These are phyloP conservation scores for Leptinotarsa undecemlineata DNA, from an alignment of 1,140 invertebrate species.

Conservation along the genomic window DNA sequence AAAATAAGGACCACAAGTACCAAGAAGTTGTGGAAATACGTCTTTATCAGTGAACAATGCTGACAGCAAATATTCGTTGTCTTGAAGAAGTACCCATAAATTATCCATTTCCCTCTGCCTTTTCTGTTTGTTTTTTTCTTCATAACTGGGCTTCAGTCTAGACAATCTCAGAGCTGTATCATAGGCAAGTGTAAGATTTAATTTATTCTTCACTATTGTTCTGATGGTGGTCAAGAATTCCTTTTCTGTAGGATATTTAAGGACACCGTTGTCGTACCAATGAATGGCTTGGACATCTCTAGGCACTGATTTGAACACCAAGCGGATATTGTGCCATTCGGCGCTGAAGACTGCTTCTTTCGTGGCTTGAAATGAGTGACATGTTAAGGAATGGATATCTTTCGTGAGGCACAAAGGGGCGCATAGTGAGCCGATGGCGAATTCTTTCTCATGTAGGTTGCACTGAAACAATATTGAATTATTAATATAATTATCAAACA, in stretches of 20 bases:
- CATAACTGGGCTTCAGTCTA: conserved; percentile 54
- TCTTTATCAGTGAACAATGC: conserved; percentile 62
- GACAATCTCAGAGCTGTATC: conserved; percentile 57
- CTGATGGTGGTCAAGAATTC: conserved; percentile 60
- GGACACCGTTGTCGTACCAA: conserved; percentile 58
- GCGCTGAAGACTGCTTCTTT: conserved; percentile 65
- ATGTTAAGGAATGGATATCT: conserved; percentile 60
- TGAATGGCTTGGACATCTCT: conserved; percentile 50
- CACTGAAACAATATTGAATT: conserved; percentile 58
- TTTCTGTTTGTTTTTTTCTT: conserved; percentile 52
- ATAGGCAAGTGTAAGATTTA: conserved; percentile 59
- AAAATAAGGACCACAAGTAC: conserved; percentile 65
- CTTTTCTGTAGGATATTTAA: conserved; percentile 59
- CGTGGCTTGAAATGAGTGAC: conserved; percentile 61
- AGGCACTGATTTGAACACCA: conserved; percentile 63
- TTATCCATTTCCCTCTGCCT: conserved; percentile 64
- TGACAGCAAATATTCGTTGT: conserved; percentile 69
- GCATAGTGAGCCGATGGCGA: conserved; percentile 63
- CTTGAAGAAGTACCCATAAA: conserved; percentile 66
- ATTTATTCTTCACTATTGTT: conserved; percentile 58
- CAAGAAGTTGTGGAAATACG: conserved; percentile 68
- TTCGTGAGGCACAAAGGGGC: conserved; percentile 60
- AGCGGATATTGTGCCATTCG: conserved; percentile 57
- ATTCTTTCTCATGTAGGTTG: conserved; percentile 56
- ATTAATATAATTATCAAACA: neutral